A percentile compares a stretch with the other conserved stretches of the same genome.
Conservation (phyloP, 2,113 vertebrate genomes). For the Sceloporus undulatus region DNA sequence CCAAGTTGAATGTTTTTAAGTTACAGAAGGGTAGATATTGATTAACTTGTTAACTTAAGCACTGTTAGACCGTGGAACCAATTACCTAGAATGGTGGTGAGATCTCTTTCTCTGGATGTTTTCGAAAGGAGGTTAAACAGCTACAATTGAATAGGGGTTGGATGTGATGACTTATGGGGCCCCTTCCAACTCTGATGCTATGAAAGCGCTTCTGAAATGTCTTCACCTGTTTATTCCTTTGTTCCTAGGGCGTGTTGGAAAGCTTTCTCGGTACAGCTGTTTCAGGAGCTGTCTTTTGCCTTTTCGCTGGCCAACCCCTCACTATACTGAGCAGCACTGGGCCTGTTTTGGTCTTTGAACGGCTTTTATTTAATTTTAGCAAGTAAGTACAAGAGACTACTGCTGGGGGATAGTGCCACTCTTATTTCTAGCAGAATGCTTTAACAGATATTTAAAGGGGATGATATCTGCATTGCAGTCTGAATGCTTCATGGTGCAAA, state of each 20-base stretch:
- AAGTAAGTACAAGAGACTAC: slow-evolving; percentile 78
- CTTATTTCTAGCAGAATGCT: background rate
- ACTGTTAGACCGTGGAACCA: no score
- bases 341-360: slow-evolving; percentile 96
- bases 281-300: slow-evolving; percentile 90
- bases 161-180: no score
- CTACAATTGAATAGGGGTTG: no score
- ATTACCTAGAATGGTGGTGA: no score
- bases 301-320: slow-evolving; percentile 94
- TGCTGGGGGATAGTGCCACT: rapidly evolving
- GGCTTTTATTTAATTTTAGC: slow-evolving; percentile 98
- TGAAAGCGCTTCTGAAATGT: background rate
- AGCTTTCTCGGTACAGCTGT: slow-evolving; percentile 97
- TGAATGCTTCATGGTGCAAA: background rate
- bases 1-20: no score
- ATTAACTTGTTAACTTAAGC: no score
- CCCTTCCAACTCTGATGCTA: no score
- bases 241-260: slow-evolving; percentile 91
- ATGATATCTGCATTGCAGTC: background rate
- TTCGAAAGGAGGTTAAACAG: no score
- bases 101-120: no score
- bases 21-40: no score
- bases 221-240: slow-evolving; percentile 15
- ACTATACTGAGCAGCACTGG: slow-evolving; percentile 98
- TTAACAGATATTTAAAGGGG: background rate